These are phyloP conservation scores for Micromussa lordhowensis DNA, from an alignment of 92 coral and sea anemone species.

Conservation along the genomic window DNA sequence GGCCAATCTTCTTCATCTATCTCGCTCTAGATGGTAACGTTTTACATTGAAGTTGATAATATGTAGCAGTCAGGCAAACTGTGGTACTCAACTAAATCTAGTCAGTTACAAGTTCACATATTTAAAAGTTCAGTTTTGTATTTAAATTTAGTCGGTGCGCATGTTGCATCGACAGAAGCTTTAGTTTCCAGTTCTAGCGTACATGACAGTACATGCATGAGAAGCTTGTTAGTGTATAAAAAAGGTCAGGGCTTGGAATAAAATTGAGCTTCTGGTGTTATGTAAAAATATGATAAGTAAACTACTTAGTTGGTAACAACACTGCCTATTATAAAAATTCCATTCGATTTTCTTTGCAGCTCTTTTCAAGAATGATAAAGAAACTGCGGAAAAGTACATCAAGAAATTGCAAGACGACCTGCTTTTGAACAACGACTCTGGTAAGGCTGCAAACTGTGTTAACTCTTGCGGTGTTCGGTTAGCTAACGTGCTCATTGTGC, in stretches of 20 bases:
- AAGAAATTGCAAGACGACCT: slow-evolving; percentile 76
- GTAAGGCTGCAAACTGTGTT: slow-evolving; percentile 14
- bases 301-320: background rate
- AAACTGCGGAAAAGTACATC: slow-evolving; percentile 73
- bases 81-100: background rate
- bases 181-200: too few species aligned
- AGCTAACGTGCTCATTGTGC: too few species aligned
- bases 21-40: slow-evolving; percentile 87
- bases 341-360: slow-evolving; percentile 50
- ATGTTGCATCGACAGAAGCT: too few species aligned
- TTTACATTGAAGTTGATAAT: background rate
- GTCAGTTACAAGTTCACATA: background rate
- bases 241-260: too few species aligned
- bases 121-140: background rate
- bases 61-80: background rate
- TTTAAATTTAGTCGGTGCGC: too few species aligned
- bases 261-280: too few species aligned
- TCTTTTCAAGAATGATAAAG: slow-evolving; percentile 84
- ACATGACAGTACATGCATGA: too few species aligned
- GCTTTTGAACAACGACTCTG: slow-evolving; percentile 68
- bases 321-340: background rate
- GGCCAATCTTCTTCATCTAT: slow-evolving; percentile 92
- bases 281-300: too few species aligned
- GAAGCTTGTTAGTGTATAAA: too few species aligned
- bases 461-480: background rate